Conservation (phyloP, 2,888 invertebrate species). For the Hirtodrosophila confusa region DNA sequence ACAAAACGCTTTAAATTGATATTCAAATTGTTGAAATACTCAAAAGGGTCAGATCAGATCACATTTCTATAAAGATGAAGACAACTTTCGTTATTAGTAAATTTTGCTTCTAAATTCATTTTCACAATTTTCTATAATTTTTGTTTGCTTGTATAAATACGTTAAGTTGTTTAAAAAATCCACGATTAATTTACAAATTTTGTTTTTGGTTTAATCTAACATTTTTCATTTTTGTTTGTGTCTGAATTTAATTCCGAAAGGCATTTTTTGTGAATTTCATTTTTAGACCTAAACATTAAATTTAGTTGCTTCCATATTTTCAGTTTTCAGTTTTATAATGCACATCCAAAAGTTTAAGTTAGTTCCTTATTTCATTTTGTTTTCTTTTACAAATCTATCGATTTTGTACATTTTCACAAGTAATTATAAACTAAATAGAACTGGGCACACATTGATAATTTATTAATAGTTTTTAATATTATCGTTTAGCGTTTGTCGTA, state of each 20-base stretch:
- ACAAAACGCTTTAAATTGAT: not conserved
- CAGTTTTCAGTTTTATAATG: conserved; percentile 38
- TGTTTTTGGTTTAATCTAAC: conserved; percentile 52
- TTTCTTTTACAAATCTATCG: conserved; percentile 41
- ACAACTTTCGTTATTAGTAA: conserved; percentile 54
- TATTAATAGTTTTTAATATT: conserved; percentile 36
- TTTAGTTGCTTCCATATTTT: conserved; percentile 66
- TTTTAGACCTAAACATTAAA: conserved; percentile 79
- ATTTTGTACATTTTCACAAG: conserved; percentile 59
- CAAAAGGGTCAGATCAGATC: conserved; percentile 4
- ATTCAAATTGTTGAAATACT: conserved; percentile 4
- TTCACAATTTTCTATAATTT: conserved; percentile 52
- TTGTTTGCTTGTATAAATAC: conserved; percentile 55
- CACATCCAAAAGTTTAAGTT: conserved; percentile 58
- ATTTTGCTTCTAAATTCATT: conserved; percentile 68
- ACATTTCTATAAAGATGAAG: conserved; percentile 9
- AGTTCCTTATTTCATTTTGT: not conserved
- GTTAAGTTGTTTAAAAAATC: conserved; percentile 45
- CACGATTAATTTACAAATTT: conserved; percentile 58
- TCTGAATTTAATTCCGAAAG: conserved; percentile 84
- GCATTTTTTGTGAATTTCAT: conserved; percentile 80
- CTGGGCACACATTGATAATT: conserved; percentile 77
- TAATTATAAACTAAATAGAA: conserved; percentile 57
- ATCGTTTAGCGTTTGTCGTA: conserved; percentile 20
- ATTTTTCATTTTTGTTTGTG: conserved; percentile 43